Conservation (phyloP, 1,140 invertebrate species). For the Anthonomus grandis region DNA sequence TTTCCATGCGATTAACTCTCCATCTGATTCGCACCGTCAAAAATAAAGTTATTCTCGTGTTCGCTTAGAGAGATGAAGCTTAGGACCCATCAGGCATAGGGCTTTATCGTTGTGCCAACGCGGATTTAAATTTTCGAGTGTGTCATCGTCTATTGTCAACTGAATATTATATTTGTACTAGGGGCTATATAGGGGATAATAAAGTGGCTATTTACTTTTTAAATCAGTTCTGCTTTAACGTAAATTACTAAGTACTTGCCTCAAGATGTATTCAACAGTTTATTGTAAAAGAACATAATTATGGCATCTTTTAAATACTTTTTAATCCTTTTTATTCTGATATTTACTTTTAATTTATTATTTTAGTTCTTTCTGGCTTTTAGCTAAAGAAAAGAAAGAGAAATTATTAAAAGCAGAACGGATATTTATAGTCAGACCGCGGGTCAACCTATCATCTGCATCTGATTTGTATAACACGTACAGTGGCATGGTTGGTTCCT, state of each 20-base stretch:
- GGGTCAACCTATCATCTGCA: no score
- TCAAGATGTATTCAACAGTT: not conserved
- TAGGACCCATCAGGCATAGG: constrained; percentile 21
- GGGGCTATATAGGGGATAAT: constrained; percentile 14
- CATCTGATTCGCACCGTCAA: constrained; percentile 32
- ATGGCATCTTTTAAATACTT: no score
- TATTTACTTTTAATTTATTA: no score
- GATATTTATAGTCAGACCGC: no score
- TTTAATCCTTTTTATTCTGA: no score
- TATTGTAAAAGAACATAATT: not conserved
- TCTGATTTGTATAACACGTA: no score
- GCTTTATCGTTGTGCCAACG: constrained; percentile 25
- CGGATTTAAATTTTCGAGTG: constrained; percentile 26
- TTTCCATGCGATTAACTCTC: constrained; percentile 39
- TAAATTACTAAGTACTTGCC: not conserved
- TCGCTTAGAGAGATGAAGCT: constrained; percentile 22
- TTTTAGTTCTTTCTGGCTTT: no score
- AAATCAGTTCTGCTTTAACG: constrained; percentile 13
- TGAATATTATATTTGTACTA: constrained; percentile 10
- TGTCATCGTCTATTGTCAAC: constrained; percentile 25
- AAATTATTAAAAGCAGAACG: no score
- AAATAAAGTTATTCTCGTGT: constrained; percentile 21
- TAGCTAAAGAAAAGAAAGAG: no score
- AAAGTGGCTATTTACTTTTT: constrained; percentile 23
- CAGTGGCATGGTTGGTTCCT: no score